phyloP scores from a whole-genome alignment of 2,113 vertebrate species.

The Cariama cristata region DNA sequence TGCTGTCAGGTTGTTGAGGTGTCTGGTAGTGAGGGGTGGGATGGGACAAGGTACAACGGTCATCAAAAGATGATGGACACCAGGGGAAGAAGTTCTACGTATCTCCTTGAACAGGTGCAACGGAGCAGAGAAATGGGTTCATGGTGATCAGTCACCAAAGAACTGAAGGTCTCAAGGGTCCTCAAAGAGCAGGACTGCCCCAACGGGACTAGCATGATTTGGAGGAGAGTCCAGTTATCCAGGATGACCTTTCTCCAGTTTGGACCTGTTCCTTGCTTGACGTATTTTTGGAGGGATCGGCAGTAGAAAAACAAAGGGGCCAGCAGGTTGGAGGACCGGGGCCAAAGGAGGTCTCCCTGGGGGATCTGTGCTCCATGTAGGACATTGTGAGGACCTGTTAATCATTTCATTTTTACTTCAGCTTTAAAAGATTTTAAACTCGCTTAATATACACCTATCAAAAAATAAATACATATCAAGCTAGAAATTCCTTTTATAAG shows the following conservation, averaged over 20 bases:
- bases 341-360: background rate
- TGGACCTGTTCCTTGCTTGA: background rate
- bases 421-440: background rate
- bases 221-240: background rate
- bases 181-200: background rate
- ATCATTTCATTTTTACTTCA: background rate
- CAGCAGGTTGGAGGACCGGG: background rate
- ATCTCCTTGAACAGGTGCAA: background rate
- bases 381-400: background rate
- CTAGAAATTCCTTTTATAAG: background rate
- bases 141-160: background rate
- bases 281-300: background rate
- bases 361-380: background rate
- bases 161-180: background rate
- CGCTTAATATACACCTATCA: background rate
- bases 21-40: background rate
- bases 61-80: background rate
- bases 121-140: background rate
- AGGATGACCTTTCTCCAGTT: background rate
- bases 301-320: background rate
- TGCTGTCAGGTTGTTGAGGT: fast-evolving
- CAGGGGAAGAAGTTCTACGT: background rate
- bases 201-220: fast-evolving
- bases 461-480: background rate
- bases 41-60: background rate